Evolutionary conservation across 2,797 vertebrate genomes (phyloP).

Genomic region (Sebastes jordani): DNA sequence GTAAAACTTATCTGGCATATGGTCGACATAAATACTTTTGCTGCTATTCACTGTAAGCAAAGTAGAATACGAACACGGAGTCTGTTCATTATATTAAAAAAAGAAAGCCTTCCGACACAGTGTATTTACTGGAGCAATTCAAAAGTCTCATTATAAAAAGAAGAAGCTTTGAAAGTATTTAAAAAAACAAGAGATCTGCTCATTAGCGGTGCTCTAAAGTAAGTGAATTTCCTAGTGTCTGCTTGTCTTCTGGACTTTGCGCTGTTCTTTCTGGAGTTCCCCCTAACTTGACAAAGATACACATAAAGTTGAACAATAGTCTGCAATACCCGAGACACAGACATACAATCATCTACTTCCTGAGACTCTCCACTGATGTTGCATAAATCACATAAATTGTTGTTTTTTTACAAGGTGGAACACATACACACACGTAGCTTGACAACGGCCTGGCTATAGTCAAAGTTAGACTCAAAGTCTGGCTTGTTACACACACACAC

Average conservation of each 20-base stretch:
- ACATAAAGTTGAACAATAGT: conserved; percentile 14
- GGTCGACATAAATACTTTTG: neutral
- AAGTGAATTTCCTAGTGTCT: neutral
- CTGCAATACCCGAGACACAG: neutral
- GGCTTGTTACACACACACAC: neutral
- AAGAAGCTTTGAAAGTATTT: conserved; percentile 10
- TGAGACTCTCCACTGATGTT: neutral
- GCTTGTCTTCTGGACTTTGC: neutral
- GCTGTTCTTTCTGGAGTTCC: conserved; percentile 26
- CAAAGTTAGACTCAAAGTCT: neutral
- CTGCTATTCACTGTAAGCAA: neutral
- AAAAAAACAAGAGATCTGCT: conserved; percentile 22
- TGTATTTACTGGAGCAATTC: neutral
- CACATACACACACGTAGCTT: neutral
- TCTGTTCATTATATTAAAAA: conserved; percentile 10
- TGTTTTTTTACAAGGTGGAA: neutral
- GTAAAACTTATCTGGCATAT: neutral
- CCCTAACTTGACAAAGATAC: neutral
- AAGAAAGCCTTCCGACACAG: neutral
- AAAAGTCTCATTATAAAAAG: neutral
- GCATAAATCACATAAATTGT: conserved; percentile 7
- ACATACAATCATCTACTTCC: neutral
- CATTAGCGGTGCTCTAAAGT: conserved; percentile 5
- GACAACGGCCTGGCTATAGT: neutral
- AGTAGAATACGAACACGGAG: neutral